Evolutionary conservation across 2,888 invertebrate species (phyloP).

Genomic region (Hesperia comma): DNA sequence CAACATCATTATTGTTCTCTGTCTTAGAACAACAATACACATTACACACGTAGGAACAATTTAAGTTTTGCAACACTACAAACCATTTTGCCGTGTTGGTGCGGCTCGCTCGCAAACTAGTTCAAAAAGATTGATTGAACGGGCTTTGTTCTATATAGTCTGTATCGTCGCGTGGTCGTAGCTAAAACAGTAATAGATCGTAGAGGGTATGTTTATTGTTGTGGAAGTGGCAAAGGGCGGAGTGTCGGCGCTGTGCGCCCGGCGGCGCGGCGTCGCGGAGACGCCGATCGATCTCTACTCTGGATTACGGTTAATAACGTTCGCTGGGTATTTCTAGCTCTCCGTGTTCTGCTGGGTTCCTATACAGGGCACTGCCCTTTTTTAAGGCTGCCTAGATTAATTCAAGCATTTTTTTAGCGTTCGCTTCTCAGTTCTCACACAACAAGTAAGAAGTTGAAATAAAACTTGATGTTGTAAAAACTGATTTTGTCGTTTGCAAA

Average conservation of each 20-base stretch:
- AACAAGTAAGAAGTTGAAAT: too few relatives aligned
- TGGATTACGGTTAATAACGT: constrained; percentile 67
- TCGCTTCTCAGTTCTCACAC: too few relatives aligned
- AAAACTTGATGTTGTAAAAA: too few relatives aligned
- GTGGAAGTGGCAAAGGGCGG: constrained; percentile 36
- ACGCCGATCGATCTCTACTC: constrained; percentile 73
- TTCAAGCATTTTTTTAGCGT: neutral
- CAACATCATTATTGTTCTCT: too few relatives aligned
- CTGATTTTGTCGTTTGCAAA: too few relatives aligned
- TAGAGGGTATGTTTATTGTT: constrained; percentile 35
- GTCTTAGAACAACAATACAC: too few relatives aligned
- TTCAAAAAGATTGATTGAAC: neutral
- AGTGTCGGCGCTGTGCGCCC: constrained; percentile 47
- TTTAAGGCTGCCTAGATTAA: neutral
- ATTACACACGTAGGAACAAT: too few relatives aligned
- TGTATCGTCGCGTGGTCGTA: constrained; percentile 5
- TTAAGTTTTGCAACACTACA: too few relatives aligned
- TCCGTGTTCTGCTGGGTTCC: neutral
- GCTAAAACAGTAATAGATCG: constrained; percentile 30
- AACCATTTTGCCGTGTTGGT: too few relatives aligned
- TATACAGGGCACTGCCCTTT: neutral
- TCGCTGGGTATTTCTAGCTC: constrained; percentile 58
- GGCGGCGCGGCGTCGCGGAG: constrained; percentile 66
- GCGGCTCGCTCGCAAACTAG: too few relatives aligned
- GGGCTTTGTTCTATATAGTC: constrained; percentile 7